These are phyloP conservation scores for Propithecus coquereli DNA, from an alignment of 2,113 vertebrate genomes.

Conservation along the genomic window DNA sequence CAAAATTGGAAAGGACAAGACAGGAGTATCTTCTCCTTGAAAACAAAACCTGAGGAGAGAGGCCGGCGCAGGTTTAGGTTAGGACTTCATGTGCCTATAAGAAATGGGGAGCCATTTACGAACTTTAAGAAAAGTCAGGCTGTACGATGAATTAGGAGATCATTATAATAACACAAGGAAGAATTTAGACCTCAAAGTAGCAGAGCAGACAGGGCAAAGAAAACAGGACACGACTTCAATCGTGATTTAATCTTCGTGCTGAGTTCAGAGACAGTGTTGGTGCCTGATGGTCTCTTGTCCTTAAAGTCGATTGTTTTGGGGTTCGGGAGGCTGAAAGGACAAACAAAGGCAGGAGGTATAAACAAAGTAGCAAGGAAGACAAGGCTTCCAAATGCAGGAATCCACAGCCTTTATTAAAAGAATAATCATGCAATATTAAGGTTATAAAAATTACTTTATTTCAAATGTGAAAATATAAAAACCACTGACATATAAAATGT, in stretches of 20 bases:
- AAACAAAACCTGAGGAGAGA: neutral
- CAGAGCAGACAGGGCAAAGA: neutral
- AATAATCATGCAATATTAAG: neutral
- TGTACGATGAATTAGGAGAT: neutral
- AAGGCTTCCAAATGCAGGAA: neutral
- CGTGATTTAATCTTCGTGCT: neutral
- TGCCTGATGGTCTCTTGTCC: neutral
- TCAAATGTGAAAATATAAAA: slow-evolving; percentile 72
- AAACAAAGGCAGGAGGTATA: neutral
- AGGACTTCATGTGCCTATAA: too few species aligned
- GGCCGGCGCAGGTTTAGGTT: neutral
- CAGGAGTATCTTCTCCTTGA: neutral
- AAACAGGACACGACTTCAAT: neutral
- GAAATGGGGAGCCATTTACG: neutral
- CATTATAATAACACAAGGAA: neutral
- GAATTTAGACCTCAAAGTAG: neutral
- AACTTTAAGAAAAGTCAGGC: neutral
- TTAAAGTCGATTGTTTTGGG: neutral
- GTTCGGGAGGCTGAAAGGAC: neutral
- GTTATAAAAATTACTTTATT: slow-evolving; percentile 76
- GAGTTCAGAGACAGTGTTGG: neutral
- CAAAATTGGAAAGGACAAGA: neutral
- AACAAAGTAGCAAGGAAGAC: neutral
- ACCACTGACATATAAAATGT: slow-evolving; percentile 53
- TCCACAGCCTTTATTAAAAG: neutral